phyloP scores from a whole-genome alignment of 2,797 vertebrate species.

The Myotis myotis region DNA sequence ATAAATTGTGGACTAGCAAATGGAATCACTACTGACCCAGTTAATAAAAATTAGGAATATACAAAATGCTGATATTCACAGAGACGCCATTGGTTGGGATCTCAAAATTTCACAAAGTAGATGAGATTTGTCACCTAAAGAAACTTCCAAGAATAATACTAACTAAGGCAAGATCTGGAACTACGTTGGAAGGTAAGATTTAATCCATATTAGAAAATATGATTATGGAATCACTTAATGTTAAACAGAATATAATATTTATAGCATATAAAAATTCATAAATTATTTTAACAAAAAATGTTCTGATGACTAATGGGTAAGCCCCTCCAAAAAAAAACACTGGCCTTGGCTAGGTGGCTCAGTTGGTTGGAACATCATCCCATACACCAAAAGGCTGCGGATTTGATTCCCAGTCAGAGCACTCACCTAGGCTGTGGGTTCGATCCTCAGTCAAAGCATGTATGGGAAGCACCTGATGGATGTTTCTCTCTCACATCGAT shows the following conservation, averaged over 20 bases:
- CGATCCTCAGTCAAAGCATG: background rate
- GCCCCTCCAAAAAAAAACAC: background rate
- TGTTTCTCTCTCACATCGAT: background rate
- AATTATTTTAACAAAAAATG: background rate
- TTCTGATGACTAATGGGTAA: background rate
- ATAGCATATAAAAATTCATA: background rate
- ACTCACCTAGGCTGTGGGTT: background rate
- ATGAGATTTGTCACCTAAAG: background rate
- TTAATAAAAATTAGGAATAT: background rate
- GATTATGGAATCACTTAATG: background rate
- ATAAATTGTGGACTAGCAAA: background rate
- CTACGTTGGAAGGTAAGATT: background rate
- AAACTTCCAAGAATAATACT: background rate
- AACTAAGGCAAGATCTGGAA: background rate
- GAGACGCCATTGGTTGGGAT: background rate
- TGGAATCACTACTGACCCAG: background rate
- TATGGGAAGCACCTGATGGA: background rate
- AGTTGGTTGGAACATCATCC: background rate
- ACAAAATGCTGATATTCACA: background rate
- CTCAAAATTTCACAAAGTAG: conserved; percentile 14
- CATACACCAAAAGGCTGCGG: background rate
- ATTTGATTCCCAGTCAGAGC: background rate
- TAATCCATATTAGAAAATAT: conserved; percentile 21
- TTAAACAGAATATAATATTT: background rate
- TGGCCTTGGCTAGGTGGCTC: background rate